Evolutionary conservation across 2,113 vertebrate species (phyloP).

Genomic region (Noctilio leporinus): DNA sequence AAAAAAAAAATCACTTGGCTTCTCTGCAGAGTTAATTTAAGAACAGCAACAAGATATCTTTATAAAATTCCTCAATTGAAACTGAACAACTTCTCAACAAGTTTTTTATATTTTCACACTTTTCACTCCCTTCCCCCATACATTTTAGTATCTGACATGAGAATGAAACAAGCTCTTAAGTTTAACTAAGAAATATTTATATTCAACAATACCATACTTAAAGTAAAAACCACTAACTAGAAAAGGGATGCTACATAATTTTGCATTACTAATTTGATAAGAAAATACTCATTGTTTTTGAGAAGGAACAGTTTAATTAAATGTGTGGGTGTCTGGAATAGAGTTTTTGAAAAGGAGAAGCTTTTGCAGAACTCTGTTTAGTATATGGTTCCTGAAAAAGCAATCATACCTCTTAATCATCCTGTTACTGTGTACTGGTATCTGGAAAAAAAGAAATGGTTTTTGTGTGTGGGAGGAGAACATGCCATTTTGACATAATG

Average conservation of each 20-base stretch:
- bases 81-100: constrained; percentile 45
- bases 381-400: constrained; percentile 4
- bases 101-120: constrained; percentile 30
- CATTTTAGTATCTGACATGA: constrained; percentile 16
- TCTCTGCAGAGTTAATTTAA: constrained; percentile 60
- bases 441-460: neutral
- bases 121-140: constrained; percentile 13
- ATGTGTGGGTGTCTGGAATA: neutral
- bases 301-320: constrained; percentile 9
- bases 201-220: neutral
- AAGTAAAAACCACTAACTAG: constrained; percentile 12
- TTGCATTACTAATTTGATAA: constrained; percentile 2
- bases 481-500: constrained; percentile 28
- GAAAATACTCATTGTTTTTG: neutral
- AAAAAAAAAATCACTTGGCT: constrained; percentile 60
- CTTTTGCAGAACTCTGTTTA: neutral
- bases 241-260: constrained; percentile 25
- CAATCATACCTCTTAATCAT: neutral
- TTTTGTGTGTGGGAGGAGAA: neutral
- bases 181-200: constrained; percentile 2
- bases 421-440: constrained; percentile 25
- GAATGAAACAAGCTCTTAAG: neutral
- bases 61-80: constrained; percentile 60
- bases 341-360: neutral
- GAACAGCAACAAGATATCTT: constrained; percentile 54